A percentile compares a stretch with the other conserved stretches of the same genome.
Evolutionary conservation across 2,113 vertebrate species (phyloP).

Genomic region (Anser cygnoides): DNA sequence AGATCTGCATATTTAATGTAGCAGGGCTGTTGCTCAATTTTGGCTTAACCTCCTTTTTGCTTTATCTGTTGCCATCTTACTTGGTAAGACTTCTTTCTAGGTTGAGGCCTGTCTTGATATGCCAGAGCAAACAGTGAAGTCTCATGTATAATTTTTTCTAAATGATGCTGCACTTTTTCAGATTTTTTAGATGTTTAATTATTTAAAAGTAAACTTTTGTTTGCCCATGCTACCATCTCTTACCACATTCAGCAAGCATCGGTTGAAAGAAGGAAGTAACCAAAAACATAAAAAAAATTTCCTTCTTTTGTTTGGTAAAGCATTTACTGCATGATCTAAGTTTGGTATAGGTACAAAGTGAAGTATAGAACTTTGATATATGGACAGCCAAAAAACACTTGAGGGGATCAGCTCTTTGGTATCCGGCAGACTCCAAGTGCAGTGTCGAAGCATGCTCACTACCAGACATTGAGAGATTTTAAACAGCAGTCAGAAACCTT

Average conservation of each 20-base stretch:
- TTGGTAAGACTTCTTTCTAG: not conserved
- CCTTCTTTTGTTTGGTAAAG: not conserved
- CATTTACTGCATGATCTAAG: not conserved
- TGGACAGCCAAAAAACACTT: not conserved
- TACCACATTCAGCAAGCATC: not conserved
- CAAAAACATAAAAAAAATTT: not conserved
- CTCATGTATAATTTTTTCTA: not conserved
- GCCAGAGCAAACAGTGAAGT: not conserved
- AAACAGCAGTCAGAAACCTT: not conserved
- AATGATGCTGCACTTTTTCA: not conserved
- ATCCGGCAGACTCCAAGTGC: not conserved
- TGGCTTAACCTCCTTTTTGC: not conserved
- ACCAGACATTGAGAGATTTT: not conserved
- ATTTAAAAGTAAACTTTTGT: fast-evolving
- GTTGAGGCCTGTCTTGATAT: not conserved
- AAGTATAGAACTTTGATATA: not conserved
- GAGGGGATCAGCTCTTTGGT: not conserved
- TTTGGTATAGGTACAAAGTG: not conserved
- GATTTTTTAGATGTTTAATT: not conserved
- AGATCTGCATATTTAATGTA: not conserved
- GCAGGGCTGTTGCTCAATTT: slow-evolving; percentile 22
- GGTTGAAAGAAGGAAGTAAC: not conserved
- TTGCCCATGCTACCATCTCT: fast-evolving
- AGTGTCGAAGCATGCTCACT: not conserved
- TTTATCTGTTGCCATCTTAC: not conserved